These are phyloP conservation scores for Temnothorax unifasciatus DNA, from an alignment of 2,888 invertebrate species.

Conservation along the genomic window DNA sequence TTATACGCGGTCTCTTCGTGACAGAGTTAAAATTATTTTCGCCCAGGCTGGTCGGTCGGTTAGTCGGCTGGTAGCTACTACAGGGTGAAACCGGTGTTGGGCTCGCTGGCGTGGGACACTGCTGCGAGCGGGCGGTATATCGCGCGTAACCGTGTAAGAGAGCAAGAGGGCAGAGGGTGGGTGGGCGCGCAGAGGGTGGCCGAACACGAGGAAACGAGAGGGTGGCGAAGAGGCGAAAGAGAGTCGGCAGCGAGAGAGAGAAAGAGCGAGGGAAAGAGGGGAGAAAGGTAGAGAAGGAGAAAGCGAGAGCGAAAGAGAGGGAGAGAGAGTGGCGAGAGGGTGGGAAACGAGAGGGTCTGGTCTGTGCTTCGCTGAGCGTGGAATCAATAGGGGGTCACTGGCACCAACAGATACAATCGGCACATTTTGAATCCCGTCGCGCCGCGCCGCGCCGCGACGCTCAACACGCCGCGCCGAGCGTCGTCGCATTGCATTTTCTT, in stretches of 20 bases:
- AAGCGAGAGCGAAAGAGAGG: not conserved
- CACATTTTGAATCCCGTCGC: conserved; percentile 81
- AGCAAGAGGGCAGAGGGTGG: conserved; percentile 33
- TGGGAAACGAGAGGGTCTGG: conserved; percentile 77
- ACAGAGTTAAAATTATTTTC: conserved; percentile 58
- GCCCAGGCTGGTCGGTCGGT: conserved; percentile 47
- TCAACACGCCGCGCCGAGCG: conserved; percentile 56
- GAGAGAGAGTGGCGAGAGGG: conserved; percentile 46
- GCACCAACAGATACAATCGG: conserved; percentile 85
- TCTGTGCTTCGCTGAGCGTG: conserved; percentile 83
- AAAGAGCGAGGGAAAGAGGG: conserved; percentile 43
- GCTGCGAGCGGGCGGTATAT: conserved; percentile 39
- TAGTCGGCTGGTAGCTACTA: conserved; percentile 40
- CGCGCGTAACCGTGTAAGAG: conserved; percentile 46
- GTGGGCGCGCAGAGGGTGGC: conserved; percentile 41
- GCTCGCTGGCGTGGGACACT: conserved; percentile 43
- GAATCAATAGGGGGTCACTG: conserved; percentile 86
- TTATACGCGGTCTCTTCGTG: conserved; percentile 44
- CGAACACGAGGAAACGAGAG: conserved; percentile 45
- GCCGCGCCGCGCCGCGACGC: conserved; percentile 61
- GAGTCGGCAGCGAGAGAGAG: conserved; percentile 26
- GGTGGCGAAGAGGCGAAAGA: conserved; percentile 33
- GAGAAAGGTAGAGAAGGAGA: conserved; percentile 23
- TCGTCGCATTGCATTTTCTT: not conserved
- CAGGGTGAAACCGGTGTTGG: conserved; percentile 42